Base-by-base conservation (phyloP, 2,888 invertebrate species). In the Diadegma fenestrale region DNA sequence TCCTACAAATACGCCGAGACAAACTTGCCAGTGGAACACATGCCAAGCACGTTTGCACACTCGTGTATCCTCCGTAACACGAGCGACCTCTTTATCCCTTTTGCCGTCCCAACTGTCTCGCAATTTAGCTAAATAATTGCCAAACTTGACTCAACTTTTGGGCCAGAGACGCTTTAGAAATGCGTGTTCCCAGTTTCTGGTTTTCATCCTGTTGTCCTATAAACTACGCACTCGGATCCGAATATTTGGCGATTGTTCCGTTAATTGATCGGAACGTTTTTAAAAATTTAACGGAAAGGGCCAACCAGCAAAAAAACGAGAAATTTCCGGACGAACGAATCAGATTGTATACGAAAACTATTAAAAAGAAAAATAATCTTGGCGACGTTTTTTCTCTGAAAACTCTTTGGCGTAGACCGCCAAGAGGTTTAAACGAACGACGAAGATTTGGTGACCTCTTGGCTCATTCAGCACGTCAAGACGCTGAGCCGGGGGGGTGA, bases 51-150 rank as follows among this genome's bases (percentile, higher is more conserved):
- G 80, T 85, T 81, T 51, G 68, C 71, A 61, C 66, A 69, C 26
- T 72, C 72, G 72, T 72, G 54, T 26, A 22, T 54, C 48, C 58
- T 80, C 12, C 26, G 45, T 51, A 48, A 37, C 22, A 43, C 12
- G 12, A 48, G 63, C 41, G 12, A 48, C 68, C 41, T 43, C 76
- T 43, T 64, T 61, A 30, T 17, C 51, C 19, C 68, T 61, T 58
- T 75, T 12, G 22, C 54, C 5, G 89, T 88, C 89, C 91, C 93
- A 92, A 92, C 91, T 92, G 93, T 92, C 91, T 92, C 90, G 92
- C 91, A 92, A 93, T 93, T 92, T 91, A 90, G 91, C 90, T 93
- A 91, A 94, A 94, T 94, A 93, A 94, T 94, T 92, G 91, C 92
- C 88, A 91, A 93, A 93, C 92, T 93, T 93, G 88, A 88, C 73